Evolutionary conservation across 2,797 vertebrate species (phyloP).

Genomic region (Clarias fuscus): DNA sequence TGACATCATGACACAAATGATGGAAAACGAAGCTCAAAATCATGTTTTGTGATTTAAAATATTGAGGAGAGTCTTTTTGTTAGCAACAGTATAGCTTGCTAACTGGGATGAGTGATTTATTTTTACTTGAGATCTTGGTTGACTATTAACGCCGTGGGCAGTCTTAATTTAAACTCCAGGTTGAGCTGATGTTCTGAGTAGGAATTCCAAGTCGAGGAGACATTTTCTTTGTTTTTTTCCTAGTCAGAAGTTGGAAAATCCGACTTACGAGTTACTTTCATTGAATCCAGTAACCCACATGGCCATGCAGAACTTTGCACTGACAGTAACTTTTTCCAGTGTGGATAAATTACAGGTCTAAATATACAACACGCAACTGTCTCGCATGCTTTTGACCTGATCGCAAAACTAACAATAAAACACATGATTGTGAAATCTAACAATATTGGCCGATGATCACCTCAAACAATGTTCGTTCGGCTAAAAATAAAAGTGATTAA

Average conservation of each 20-base stretch:
- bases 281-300: neutral
- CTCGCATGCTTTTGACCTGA: neutral
- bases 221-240: neutral
- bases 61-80: neutral
- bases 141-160: neutral
- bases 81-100: neutral
- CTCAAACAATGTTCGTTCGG: neutral
- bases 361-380: neutral
- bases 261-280: neutral
- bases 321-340: neutral
- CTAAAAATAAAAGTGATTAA: neutral
- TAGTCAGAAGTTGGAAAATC: neutral
- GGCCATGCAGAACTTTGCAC: no score
- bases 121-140: neutral
- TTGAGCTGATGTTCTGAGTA: neutral
- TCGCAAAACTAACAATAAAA: neutral
- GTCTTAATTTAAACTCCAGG: neutral
- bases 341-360: neutral
- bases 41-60: neutral
- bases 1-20: neutral
- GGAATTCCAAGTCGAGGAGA: neutral
- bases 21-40: neutral
- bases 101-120: neutral
- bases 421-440: neutral
- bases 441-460: neutral